These are phyloP conservation scores for Tetraneura akinire DNA, from an alignment of 1,140 invertebrate species.

Conservation along the genomic window DNA sequence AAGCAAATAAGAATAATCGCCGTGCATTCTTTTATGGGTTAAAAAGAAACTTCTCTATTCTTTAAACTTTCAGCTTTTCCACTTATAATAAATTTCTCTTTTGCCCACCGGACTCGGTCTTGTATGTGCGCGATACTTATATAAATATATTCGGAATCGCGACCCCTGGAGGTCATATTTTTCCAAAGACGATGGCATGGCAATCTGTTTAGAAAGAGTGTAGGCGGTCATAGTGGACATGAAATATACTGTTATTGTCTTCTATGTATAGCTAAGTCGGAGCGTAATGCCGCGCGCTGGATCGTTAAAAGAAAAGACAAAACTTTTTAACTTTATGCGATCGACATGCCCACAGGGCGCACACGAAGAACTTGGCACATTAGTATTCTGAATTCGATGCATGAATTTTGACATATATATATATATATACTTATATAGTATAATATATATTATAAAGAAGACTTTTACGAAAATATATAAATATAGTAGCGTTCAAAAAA, in stretches of 20 bases:
- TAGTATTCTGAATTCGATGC: slow-evolving; percentile 18
- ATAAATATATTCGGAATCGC: slow-evolving; percentile 14
- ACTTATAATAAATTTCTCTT: slow-evolving; percentile 47
- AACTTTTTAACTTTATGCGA: slow-evolving; percentile 9
- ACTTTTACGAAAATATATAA: too few relatives aligned
- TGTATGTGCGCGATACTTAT: neutral
- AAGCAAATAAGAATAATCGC: slow-evolving; percentile 49
- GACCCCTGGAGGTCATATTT: slow-evolving; percentile 24
- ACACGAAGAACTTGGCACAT: neutral
- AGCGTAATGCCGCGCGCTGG: neutral
- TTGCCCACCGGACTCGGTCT: neutral
- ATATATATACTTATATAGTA: neutral
- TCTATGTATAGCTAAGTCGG: neutral
- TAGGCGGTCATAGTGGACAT: slow-evolving; percentile 8
- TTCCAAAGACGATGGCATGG: neutral
- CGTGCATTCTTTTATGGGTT: slow-evolving; percentile 45
- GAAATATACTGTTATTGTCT: slow-evolving; percentile 47
- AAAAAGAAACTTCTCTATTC: slow-evolving; percentile 47
- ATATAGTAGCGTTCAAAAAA: too few relatives aligned
- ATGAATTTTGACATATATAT: neutral
- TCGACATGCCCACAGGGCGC: neutral
- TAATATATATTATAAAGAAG: too few relatives aligned
- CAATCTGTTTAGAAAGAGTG: neutral
- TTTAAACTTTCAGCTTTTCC: slow-evolving; percentile 49
- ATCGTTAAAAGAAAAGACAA: slow-evolving; percentile 18